These are phyloP conservation scores for Aphyosemion australe DNA, from an alignment of 2,113 vertebrate species.

Conservation along the genomic window DNA sequence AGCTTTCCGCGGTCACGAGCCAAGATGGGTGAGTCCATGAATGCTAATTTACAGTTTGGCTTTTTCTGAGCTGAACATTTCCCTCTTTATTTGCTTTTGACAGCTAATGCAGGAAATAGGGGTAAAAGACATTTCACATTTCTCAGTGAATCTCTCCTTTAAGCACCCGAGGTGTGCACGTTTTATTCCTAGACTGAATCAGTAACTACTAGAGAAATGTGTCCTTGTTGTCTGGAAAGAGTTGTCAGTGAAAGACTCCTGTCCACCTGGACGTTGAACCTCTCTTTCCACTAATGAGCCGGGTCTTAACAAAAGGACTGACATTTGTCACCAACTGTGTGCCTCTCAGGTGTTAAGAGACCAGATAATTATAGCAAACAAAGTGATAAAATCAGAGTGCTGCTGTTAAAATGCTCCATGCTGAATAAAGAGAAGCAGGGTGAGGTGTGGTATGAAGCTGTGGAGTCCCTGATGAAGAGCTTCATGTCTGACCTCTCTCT, in stretches of 20 bases:
- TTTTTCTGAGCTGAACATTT: too few species aligned
- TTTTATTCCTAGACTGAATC: background rate
- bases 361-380: background rate
- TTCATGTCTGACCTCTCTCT: constrained; percentile 24
- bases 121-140: too few species aligned
- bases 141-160: too few species aligned
- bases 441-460: background rate
- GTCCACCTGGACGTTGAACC: background rate
- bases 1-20: too few species aligned
- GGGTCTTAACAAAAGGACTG: background rate
- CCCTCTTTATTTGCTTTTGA: too few species aligned
- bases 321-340: background rate
- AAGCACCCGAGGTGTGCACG: too few species aligned
- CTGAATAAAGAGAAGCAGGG: background rate
- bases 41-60: too few species aligned
- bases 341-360: background rate
- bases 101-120: too few species aligned
- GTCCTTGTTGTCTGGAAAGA: background rate
- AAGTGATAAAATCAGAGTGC: background rate
- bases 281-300: constrained; percentile 2
- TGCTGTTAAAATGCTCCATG: constrained; percentile 11
- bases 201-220: background rate
- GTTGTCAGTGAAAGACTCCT: background rate
- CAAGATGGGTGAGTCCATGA: too few species aligned
- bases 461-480: constrained; percentile 9